Base-by-base conservation (phyloP, 2,113 vertebrate species). In the Podarcis cretensis region DNA sequence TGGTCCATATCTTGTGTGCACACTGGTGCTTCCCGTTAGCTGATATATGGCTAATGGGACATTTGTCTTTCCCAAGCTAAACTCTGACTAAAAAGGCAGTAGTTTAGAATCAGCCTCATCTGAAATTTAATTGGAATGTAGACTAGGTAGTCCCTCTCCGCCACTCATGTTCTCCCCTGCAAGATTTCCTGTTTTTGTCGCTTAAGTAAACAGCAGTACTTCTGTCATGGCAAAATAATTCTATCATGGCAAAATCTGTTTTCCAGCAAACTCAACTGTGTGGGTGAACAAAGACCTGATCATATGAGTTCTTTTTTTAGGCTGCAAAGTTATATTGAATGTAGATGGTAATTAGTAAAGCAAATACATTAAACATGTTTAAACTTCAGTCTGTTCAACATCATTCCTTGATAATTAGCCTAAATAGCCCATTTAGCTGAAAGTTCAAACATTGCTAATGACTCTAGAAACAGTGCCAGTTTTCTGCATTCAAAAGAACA, bases 281-380 rank as follows among this genome's bases (percentile, higher is more conserved):
- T 43, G 48, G 83, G 43, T 43, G 74, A 87, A 78, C 4, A 25
- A 54, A 57, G 69, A 27, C 27, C 35, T 43, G 32, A 69, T 86
- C 40, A 54, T 68, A 30, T 83, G 73, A 54, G 18, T 48, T 87
- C 27, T 21, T 89, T 30, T 79, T 54, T 54, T 54, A 12, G 35
- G 87, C 82, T 85, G 87, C 79, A 87, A 92, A 91, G 6, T 78
- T 89, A 84, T 91, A 54, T 66, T 87, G 89, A 89, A 78, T 57
- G 83, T 91, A 91, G 79, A 63, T 93, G 86, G 57, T 91, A 93
- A 92, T 95, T 93, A 92, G 57, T 92, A 93, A 95, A 94, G 82
- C 89, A 94, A 95, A 95, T 84, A 85, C 18, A 89, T 86, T 93
- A 90, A 93, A 87, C 85, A 85, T 75, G 57, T 92, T 95, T 93